Percentiles rank a stretch among this genome's conserved stretches.
These are phyloP conservation scores for Eurypyga helias DNA, from an alignment of 2,113 vertebrate species.

Conservation along the genomic window DNA sequence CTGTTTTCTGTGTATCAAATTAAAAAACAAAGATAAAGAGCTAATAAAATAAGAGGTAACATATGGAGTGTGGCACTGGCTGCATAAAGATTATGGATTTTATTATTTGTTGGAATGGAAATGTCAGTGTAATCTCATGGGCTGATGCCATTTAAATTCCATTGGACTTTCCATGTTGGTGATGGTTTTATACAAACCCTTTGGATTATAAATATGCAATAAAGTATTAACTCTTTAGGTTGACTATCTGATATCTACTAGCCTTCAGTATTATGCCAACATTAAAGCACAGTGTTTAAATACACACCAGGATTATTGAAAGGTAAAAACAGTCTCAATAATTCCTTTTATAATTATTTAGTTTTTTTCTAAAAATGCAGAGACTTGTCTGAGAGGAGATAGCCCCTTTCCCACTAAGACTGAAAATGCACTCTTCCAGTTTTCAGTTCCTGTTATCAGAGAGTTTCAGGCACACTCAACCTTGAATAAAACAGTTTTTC, in stretches of 20 bases:
- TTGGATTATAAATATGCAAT: background rate
- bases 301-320: background rate
- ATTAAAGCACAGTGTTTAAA: background rate
- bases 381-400: background rate
- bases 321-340: background rate
- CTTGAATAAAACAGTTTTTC: background rate
- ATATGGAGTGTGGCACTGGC: slow-evolving; percentile 35
- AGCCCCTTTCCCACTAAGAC: accelerated
- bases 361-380: background rate
- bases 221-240: background rate
- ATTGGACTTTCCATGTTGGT: slow-evolving; percentile 19
- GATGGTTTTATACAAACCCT: background rate
- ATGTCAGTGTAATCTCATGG: slow-evolving; percentile 37
- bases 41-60: slow-evolving; percentile 50
- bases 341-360: background rate
- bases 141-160: slow-evolving; percentile 31
- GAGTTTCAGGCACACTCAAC: background rate
- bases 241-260: background rate
- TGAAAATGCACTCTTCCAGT: background rate
- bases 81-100: slow-evolving; percentile 65
- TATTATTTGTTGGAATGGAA: slow-evolving; percentile 63
- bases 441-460: background rate
- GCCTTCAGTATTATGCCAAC: background rate
- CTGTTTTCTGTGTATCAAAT: slow-evolving; percentile 3
- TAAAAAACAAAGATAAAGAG: background rate